These are phyloP conservation scores for Apostichopus leukothele DNA, from an alignment of 53 echinoderm and acorn worm genomes.

Conservation along the genomic window DNA sequence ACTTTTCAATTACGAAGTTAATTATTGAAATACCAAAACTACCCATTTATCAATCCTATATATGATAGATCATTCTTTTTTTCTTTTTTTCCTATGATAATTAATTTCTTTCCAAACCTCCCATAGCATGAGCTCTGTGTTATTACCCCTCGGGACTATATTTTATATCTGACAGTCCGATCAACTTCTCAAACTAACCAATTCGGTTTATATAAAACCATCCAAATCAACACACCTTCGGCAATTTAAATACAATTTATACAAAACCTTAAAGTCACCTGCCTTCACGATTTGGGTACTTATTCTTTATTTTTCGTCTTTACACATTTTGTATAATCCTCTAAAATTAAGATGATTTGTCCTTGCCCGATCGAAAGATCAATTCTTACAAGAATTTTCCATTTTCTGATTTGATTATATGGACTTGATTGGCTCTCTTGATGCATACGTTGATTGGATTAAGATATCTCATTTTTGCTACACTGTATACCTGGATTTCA, in stretches of 20 bases:
- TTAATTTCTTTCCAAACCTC: neutral
- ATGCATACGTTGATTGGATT: constrained; percentile 12
- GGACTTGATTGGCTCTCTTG: constrained; percentile 10
- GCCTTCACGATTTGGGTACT: neutral
- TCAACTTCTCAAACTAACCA: neutral
- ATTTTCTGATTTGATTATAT: neutral
- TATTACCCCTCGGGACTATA: neutral
- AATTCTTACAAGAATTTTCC: constrained; percentile 20
- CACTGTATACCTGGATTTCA: no score
- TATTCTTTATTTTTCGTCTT: neutral
- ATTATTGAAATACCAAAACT: no score
- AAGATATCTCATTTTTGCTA: neutral
- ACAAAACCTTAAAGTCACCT: neutral
- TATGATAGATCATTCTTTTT: no score
- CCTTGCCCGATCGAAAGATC: constrained; percentile 33
- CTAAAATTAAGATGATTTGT: constrained; percentile 10
- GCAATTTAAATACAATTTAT: neutral
- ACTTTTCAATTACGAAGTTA: no score
- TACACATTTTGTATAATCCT: neutral
- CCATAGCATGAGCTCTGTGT: neutral
- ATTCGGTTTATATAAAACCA: neutral
- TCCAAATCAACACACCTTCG: neutral
- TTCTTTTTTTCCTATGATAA: neutral
- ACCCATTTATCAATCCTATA: no score
- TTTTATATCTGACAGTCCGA: neutral